Conservation (phyloP, 2,888 invertebrate species). For the Prosopocoilus inquinatus region DNA sequence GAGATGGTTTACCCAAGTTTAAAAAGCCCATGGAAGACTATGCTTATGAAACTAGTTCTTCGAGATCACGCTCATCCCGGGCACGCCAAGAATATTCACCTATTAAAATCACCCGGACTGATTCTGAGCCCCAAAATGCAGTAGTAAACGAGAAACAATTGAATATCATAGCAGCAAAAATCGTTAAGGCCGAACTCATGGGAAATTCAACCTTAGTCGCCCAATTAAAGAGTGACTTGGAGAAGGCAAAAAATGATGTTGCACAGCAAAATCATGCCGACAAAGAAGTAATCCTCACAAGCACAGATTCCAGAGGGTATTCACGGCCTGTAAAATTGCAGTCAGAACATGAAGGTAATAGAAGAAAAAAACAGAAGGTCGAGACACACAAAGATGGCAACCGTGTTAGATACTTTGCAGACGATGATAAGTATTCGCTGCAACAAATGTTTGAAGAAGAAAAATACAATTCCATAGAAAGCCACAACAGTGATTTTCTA, state of each 20-base stretch:
- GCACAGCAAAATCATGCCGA: constrained; percentile 34
- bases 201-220: constrained; percentile 70
- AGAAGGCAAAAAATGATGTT: constrained; percentile 59
- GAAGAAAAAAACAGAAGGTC: constrained; percentile 55
- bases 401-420: constrained; percentile 79
- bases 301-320: constrained; percentile 66
- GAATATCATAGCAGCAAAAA: constrained; percentile 87
- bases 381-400: constrained; percentile 74
- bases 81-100: too few relatives aligned
- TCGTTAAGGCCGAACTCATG: constrained; percentile 92
- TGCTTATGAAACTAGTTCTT: too few relatives aligned
- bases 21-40: constrained; percentile 44
- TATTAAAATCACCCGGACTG: too few relatives aligned
- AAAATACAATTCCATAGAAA: constrained; percentile 76
- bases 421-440: constrained; percentile 85
- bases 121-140: too few relatives aligned
- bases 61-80: too few relatives aligned
- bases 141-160: constrained; percentile 67
- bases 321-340: constrained; percentile 54
- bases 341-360: constrained; percentile 50
- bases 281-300: constrained; percentile 64
- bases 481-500: constrained; percentile 78
- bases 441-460: constrained; percentile 81
- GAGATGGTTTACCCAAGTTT: constrained; percentile 72
- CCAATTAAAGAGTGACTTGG: constrained; percentile 73